Conservation (phyloP, 2,888 invertebrate species). For the Agrochola lota region DNA sequence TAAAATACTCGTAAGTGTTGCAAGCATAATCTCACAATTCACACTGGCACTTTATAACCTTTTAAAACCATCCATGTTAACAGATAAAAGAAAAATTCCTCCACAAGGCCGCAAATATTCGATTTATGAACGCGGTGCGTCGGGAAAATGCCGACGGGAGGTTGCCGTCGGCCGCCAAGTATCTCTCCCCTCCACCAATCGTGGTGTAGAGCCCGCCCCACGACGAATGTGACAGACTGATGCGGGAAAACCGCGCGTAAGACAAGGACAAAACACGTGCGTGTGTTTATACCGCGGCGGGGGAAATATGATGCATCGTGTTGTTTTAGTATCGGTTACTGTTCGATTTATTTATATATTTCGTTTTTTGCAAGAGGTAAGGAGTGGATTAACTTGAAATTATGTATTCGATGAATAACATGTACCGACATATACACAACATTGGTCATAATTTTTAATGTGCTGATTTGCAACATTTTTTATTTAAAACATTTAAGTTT, state of each 20-base stretch:
- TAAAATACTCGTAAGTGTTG: not conserved
- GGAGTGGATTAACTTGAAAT: slow-evolving; percentile 79
- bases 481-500: slow-evolving; percentile 18
- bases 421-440: slow-evolving; percentile 37
- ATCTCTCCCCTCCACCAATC: slow-evolving; percentile 88
- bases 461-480: slow-evolving; percentile 13
- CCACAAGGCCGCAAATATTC: slow-evolving; percentile 74
- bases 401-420: slow-evolving; percentile 62
- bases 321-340: slow-evolving; percentile 89
- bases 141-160: slow-evolving; percentile 89
- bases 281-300: slow-evolving; percentile 84
- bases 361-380: slow-evolving; percentile 81
- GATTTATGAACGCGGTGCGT: slow-evolving; percentile 83
- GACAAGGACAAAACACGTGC: slow-evolving; percentile 78
- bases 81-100: slow-evolving; percentile 40
- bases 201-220: slow-evolving; percentile 84
- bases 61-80: slow-evolving; percentile 1
- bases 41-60: slow-evolving; percentile 27
- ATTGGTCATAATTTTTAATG: slow-evolving; percentile 31
- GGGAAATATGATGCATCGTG: slow-evolving; percentile 90
- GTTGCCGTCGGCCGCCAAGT: slow-evolving; percentile 83
- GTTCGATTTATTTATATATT: slow-evolving; percentile 87
- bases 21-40: not conserved
- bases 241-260: slow-evolving; percentile 75
- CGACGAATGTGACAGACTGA: slow-evolving; percentile 71